Base-by-base conservation (phyloP, 2,113 vertebrate genomes). In the Tychaedon coryphoeus region DNA sequence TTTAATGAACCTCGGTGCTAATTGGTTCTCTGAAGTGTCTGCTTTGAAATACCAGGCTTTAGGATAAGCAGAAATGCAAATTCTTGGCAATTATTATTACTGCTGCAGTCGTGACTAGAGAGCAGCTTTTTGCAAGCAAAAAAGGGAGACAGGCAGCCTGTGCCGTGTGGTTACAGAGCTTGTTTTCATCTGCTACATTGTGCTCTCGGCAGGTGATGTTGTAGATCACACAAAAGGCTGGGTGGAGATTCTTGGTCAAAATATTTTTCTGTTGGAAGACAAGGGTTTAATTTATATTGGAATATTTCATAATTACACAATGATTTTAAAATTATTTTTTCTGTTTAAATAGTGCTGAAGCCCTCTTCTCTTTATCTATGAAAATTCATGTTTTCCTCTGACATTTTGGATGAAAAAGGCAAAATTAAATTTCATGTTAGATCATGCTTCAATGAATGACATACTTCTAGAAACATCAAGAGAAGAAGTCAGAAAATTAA, bases 41-140 rank as follows among this genome's bases (percentile, higher is more conserved):
- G 53, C 65, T 92, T 82, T 89, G 87, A 94, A 95, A 95, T 72
- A 54, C 4, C 36, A 62, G 54, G 89, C 73, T 85, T 85, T 54
- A 75, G 62, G 42, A 89, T 36, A 79, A 92, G n/a, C 34, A 95
- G 89, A 91, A 92, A 87, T 76, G 84, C 70, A 87, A 84, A 95
- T 92, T 78, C 36, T 78, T 42, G 45, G 70, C 40, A 69, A n/a
- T 82, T 87, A 67, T 66, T 61, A 43, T 81, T 65, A 8, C 48
- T 89, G 83, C 65, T 45, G 57, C 57, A 38, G 77, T 2, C 56
- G 51, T 22, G 66, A 65, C 62, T 36, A 22, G 42, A 71, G 24
- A 71, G 28, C 57, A 74, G n/a, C 29, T 66, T 56, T 84, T 77
- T 78, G 60, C 57, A 72, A 64, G 57, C 20, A 26, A 26, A 81